Conservation (phyloP, 30 jellyfish, hydroid and myxozoan genomes). For the Turritopsis rubra region DNA sequence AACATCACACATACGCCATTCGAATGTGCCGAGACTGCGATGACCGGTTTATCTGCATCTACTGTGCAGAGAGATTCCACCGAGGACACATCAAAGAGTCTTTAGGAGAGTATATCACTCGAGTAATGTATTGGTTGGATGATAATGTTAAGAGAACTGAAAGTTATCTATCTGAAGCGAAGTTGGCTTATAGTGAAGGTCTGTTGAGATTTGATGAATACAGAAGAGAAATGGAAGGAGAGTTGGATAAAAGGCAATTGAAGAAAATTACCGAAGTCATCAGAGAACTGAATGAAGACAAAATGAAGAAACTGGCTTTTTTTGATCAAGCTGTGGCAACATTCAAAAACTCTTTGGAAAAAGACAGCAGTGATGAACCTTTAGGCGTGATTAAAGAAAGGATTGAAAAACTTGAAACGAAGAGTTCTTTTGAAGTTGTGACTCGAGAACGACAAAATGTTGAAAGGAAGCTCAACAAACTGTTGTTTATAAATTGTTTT, state of each 20-base stretch:
- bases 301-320: neutral
- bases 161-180: neutral
- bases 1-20: neutral
- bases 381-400: neutral
- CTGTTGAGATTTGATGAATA: neutral
- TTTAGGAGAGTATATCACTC: neutral
- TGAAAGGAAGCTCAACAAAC: neutral
- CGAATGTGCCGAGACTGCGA: neutral
- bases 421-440: neutral
- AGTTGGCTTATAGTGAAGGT: neutral
- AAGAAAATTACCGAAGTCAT: neutral
- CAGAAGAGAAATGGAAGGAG: neutral
- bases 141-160: neutral
- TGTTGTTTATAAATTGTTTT: neutral
- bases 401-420: neutral
- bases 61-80: neutral
- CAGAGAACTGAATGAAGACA: neutral
- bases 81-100: neutral
- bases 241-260: neutral
- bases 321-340: neutral
- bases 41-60: neutral
- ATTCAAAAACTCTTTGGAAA: neutral
- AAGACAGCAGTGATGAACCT: neutral
- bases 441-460: neutral
- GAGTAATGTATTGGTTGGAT: neutral